Percentiles rank a stretch among this genome's conserved stretches.
Conservation (phyloP, 2,888 invertebrate species). For the Diabrotica balteata region DNA sequence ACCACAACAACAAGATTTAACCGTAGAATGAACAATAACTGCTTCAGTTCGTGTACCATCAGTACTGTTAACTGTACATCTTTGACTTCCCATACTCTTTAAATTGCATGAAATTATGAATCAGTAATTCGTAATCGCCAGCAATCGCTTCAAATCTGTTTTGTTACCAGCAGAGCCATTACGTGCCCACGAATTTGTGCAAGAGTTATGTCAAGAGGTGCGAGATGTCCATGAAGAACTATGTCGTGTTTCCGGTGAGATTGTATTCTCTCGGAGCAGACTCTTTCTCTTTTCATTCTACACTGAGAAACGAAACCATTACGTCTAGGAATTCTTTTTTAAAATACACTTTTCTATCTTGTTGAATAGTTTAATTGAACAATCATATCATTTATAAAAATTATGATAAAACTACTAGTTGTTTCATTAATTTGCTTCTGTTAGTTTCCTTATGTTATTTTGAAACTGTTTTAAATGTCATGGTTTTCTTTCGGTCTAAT, state of each 20-base stretch:
- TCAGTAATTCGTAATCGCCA: constrained; percentile 24
- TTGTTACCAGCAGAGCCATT: constrained; percentile 24
- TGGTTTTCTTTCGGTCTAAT: no score
- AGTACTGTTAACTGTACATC: not conserved
- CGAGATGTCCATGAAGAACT: constrained; percentile 38
- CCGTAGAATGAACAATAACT: no score
- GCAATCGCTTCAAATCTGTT: constrained; percentile 15
- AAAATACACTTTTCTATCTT: no score
- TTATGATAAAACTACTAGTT: no score
- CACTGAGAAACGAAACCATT: not conserved
- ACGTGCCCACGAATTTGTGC: constrained; percentile 36
- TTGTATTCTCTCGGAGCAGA: constrained; percentile 21
- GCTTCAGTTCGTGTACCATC: no score
- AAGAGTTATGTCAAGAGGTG: constrained; percentile 32
- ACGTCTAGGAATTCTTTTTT: no score
- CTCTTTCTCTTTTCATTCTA: constrained; percentile 7
- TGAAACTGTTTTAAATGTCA: not conserved
- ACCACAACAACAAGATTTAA: no score
- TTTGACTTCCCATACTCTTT: constrained; percentile 4
- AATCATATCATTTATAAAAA: no score
- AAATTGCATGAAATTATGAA: constrained; percentile 24
- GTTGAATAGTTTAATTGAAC: no score
- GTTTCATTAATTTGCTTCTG: no score
- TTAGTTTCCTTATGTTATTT: not conserved
- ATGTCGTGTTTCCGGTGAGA: constrained; percentile 39